These are phyloP conservation scores for Megaceryle alcyon DNA, from an alignment of 2,797 vertebrate species.

Conservation along the genomic window DNA sequence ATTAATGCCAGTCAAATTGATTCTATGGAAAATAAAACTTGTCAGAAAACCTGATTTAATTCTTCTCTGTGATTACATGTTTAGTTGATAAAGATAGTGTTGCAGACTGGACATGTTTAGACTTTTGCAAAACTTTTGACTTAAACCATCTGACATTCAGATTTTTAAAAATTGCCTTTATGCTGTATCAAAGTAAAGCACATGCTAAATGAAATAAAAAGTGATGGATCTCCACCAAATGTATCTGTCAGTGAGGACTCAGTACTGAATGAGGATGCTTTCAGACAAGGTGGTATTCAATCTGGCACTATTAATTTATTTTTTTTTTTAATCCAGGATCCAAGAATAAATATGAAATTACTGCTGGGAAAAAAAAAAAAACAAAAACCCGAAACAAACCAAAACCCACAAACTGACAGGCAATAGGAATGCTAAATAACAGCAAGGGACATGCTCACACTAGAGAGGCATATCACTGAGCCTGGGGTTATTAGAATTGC, in stretches of 20 bases:
- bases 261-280: neutral
- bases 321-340: neutral
- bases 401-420: neutral
- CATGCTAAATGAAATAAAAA: neutral
- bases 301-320: neutral
- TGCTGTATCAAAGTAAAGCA: neutral
- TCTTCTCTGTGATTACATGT: neutral
- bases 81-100: neutral
- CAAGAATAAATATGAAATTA: neutral
- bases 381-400: no score
- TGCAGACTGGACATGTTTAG: neutral
- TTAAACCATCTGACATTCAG: neutral
- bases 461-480: accelerated
- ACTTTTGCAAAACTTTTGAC: neutral
- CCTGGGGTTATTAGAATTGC: neutral
- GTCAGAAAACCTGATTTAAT: neutral
- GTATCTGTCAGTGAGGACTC: neutral
- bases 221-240: neutral
- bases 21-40: constrained; percentile 7
- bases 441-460: neutral
- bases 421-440: neutral
- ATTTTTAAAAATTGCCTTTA: neutral
- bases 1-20: neutral
- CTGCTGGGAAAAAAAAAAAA: neutral
- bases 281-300: neutral